phyloP scores from a whole-genome alignment of 2,888 invertebrate species.

The Nesidiocoris tenuis region DNA sequence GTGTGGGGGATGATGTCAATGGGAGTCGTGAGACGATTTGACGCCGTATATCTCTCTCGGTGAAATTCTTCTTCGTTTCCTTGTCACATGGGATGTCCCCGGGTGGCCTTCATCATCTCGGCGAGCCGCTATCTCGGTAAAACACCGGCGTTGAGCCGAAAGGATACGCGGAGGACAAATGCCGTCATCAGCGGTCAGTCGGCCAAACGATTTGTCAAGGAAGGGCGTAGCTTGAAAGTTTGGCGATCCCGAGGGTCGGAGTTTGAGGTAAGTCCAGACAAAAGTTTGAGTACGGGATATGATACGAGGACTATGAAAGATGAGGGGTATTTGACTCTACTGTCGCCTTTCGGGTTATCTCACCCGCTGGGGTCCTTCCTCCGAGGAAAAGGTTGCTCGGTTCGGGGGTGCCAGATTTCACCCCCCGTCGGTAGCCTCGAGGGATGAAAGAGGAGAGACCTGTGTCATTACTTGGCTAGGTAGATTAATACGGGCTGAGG shows the following conservation, averaged over 20 bases:
- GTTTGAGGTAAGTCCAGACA: background rate
- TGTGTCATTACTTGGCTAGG: slow-evolving; percentile 41
- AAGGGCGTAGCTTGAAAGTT: slow-evolving; percentile 1
- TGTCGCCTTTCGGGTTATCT: background rate
- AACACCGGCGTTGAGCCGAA: background rate
- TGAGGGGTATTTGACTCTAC: background rate
- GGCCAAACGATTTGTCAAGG: slow-evolving; percentile 31
- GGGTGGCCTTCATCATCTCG: background rate
- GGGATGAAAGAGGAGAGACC: slow-evolving; percentile 24
- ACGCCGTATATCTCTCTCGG: background rate
- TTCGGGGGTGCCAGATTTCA: slow-evolving; percentile 1
- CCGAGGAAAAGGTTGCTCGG: background rate
- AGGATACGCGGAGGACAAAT: slow-evolving; percentile 13
- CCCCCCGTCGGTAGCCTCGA: slow-evolving; percentile 5
- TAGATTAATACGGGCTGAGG: slow-evolving; percentile 35
- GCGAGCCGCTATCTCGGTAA: background rate
- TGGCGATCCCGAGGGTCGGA: background rate
- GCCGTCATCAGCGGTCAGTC: slow-evolving; percentile 14
- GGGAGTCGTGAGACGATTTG: background rate
- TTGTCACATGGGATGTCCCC: background rate
- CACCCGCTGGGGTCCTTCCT: background rate
- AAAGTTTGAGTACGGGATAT: background rate
- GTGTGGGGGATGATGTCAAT: background rate
- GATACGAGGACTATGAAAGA: background rate
- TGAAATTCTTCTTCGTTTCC: background rate